Evolutionary conservation across 2,113 vertebrate genomes (phyloP), one percentile per base, ranked within the genome.

Genomic region (Melospiza melodia): DNA sequence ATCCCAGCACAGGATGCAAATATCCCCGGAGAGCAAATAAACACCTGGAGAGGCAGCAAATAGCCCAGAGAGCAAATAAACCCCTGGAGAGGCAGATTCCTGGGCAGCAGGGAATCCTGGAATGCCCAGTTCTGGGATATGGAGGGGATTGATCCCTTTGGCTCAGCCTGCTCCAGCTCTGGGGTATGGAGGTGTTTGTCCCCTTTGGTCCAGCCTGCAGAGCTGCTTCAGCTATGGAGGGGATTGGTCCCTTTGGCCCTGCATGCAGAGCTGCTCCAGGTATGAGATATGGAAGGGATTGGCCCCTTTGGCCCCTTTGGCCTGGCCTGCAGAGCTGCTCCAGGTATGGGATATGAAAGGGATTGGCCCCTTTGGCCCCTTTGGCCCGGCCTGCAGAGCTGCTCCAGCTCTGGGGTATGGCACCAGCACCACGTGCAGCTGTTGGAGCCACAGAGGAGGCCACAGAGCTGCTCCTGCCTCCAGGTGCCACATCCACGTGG

Each of bases 401-500:
- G 30, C 51, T 59, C 44, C 62, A 31, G 62, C 31, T 2, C 37
- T 4, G 2, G 16, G 25, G 2, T 0, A 19, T 13, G 6, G 2
- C 37, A 20, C 0, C 82, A n/a, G 30, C 0, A 7, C 18, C 17
- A 55, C 0, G 0, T 33, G 48, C 5, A 33, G 39, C 33, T 63
- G 58, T 15, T 55, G 48, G 39, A 65, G 59, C 0, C 2, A 2
- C 30, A n/a, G 41, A 49, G n/a, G 59, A 48, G 28, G 18, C 12
- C 58, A 0, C 0, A 2, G 33, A 74, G 71, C 4, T 43, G 71
- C 24, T 30, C 15, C 35, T 44, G 25, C 12, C 55, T 43, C 25
- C 20, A 5, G 1, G 19, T 30, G 41, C 72, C 44, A 46, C 39
- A 46, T 35, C 31, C 72, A 22, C 9, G 2, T 7, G 5, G 69